Conservation (phyloP, 2,113 vertebrate genomes). For the Manacus vitellinus region DNA sequence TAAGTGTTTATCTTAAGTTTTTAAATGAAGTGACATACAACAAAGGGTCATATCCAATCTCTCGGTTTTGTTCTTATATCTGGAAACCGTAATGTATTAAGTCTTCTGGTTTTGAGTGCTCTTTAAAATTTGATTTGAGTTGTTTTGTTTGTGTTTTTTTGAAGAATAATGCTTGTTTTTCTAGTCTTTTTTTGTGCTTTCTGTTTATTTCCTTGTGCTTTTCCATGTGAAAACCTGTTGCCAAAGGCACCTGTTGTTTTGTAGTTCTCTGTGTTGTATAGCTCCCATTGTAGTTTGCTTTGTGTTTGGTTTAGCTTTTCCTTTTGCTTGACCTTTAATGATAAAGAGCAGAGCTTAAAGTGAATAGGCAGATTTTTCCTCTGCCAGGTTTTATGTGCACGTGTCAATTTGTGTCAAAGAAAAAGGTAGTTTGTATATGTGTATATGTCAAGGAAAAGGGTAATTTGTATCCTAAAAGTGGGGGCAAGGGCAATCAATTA, state of each 20-base stretch:
- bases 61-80: neutral
- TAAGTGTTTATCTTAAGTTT: neutral
- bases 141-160: neutral
- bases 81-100: neutral
- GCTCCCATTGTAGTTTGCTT: neutral
- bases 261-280: neutral
- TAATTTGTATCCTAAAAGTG: neutral
- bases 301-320: neutral
- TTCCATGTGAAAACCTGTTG: neutral
- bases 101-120: neutral
- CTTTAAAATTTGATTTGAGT: neutral
- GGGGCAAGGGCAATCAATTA: neutral
- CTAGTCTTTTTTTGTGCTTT: neutral
- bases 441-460: neutral
- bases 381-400: neutral
- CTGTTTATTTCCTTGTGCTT: neutral
- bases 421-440: neutral
- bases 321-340: neutral
- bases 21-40: neutral
- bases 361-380: neutral
- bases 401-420: neutral
- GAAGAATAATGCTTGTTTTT: neutral
- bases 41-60: conserved; percentile 55
- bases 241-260: neutral
- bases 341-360: neutral